Percentiles rank a stretch among this genome's conserved stretches.
These are phyloP conservation scores for Tinea semifulvella DNA, from an alignment of 2,888 invertebrate genomes.

Conservation along the genomic window DNA sequence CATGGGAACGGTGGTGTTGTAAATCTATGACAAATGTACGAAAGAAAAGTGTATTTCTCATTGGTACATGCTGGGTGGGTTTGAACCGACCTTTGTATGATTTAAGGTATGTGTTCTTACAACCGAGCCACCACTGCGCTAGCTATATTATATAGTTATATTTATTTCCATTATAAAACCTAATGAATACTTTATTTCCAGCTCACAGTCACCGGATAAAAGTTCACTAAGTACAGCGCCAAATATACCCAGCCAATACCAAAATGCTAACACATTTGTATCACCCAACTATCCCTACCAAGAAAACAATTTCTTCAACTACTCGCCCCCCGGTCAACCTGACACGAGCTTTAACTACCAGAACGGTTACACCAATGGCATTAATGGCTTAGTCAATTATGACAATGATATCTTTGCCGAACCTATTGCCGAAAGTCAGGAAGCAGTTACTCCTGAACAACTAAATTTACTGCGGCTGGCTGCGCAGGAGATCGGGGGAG, in stretches of 20 bases:
- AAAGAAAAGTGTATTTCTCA: too few species aligned
- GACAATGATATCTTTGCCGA: slow-evolving; percentile 42
- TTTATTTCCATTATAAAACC: not conserved
- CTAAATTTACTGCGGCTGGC: slow-evolving; percentile 54
- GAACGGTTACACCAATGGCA: slow-evolving; percentile 41
- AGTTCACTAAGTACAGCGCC: slow-evolving; percentile 28
- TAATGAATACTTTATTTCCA: slow-evolving; percentile 17
- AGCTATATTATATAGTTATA: too few species aligned
- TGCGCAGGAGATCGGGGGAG: slow-evolving; percentile 60
- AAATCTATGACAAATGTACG: too few species aligned
- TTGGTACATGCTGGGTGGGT: too few species aligned
- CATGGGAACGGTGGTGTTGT: too few species aligned
- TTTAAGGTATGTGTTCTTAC: too few species aligned
- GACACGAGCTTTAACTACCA: slow-evolving; percentile 45
- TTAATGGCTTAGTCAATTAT: slow-evolving; percentile 46
- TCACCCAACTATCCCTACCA: slow-evolving; percentile 20
- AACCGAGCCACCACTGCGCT: too few species aligned
- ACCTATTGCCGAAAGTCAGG: slow-evolving; percentile 39
- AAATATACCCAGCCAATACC: slow-evolving; percentile 31
- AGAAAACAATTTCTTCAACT: slow-evolving; percentile 32
- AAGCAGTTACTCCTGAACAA: slow-evolving; percentile 49
- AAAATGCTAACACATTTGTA: slow-evolving; percentile 38
- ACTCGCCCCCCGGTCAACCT: slow-evolving; percentile 26
- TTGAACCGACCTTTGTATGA: too few species aligned
- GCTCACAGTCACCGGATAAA: slow-evolving; percentile 34